phyloP scores from a whole-genome alignment of 2,888 invertebrate genomes.

The Drosophila rellima region DNA sequence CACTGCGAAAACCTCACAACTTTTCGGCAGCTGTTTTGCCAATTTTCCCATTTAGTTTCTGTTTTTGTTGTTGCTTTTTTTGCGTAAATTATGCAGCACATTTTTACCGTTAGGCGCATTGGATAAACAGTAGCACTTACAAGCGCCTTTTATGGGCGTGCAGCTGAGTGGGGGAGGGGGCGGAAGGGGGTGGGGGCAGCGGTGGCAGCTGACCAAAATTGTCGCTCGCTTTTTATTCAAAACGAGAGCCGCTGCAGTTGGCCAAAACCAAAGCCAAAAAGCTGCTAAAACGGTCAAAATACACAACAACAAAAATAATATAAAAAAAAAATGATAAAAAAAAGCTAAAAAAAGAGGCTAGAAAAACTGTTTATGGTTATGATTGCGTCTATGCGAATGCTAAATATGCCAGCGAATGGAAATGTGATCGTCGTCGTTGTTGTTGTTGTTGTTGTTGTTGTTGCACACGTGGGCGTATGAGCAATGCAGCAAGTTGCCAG shows the following conservation, averaged over 20 bases:
- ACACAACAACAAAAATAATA: too few relatives aligned
- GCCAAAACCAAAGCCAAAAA: constrained; percentile 37
- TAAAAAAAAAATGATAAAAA: constrained; percentile 31
- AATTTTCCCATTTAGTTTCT: constrained; percentile 26
- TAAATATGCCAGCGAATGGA: constrained; percentile 79
- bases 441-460: constrained; percentile 24
- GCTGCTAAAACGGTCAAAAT: constrained; percentile 51
- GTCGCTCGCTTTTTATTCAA: constrained; percentile 60
- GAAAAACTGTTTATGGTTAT: constrained; percentile 75
- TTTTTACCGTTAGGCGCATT: constrained; percentile 76
- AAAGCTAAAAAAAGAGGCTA: constrained; percentile 25
- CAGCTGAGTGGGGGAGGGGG: constrained; percentile 9
- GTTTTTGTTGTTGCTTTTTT: constrained; percentile 30
- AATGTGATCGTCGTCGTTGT: constrained; percentile 55
- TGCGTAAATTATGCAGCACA: constrained; percentile 80
- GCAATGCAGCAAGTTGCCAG: constrained; percentile 60
- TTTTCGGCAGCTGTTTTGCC: constrained; percentile 50
- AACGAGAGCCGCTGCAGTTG: constrained; percentile 39
- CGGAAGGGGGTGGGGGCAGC: not conserved
- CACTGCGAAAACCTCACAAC: constrained; percentile 23
- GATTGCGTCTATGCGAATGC: constrained; percentile 79
- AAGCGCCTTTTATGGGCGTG: constrained; percentile 71
- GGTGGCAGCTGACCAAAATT: constrained; percentile 63
- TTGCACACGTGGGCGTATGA: constrained; percentile 71
- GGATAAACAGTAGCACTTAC: constrained; percentile 79